These are phyloP conservation scores for Rhyacophila evoluta DNA, from an alignment of 2,888 invertebrate genomes.

Conservation along the genomic window DNA sequence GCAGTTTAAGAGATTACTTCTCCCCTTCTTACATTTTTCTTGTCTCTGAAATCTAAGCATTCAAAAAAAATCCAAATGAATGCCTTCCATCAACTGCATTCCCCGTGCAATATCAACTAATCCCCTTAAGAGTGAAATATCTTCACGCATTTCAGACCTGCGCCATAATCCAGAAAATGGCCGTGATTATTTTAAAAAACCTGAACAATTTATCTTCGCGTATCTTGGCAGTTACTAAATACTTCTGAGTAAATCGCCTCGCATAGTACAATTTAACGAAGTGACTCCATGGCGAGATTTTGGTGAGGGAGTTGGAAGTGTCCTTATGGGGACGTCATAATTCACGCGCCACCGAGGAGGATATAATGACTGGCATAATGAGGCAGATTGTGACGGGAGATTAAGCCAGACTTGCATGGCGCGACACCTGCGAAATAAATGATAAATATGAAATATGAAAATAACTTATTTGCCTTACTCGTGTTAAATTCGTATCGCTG, in stretches of 20 bases:
- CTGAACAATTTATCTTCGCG: not conserved
- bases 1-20: too few relatives aligned
- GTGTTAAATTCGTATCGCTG: too few relatives aligned
- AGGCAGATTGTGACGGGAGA: constrained; percentile 45
- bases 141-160: not conserved
- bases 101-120: not conserved
- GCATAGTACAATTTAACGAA: constrained; percentile 7
- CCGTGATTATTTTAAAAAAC: not conserved
- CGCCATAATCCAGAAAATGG: not conserved
- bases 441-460: not conserved
- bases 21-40: too few relatives aligned
- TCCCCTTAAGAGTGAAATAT: not conserved
- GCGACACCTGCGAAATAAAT: not conserved
- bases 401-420: constrained; percentile 21
- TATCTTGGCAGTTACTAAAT: constrained; percentile 1
- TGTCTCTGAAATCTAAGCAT: too few relatives aligned
- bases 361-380: constrained; percentile 52
- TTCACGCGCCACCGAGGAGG: constrained; percentile 11
- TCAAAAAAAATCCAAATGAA: too few relatives aligned
- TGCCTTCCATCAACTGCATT: not conserved
- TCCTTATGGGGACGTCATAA: constrained; percentile 20
- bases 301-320: not conserved
- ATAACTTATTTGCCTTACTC: not conserved
- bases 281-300: constrained; percentile 23
- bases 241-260: not conserved